A percentile compares a stretch with the other conserved stretches of the same genome.
These are phyloP conservation scores for Neoniphon sammara DNA, from an alignment of 2,797 vertebrate species.

Conservation along the genomic window DNA sequence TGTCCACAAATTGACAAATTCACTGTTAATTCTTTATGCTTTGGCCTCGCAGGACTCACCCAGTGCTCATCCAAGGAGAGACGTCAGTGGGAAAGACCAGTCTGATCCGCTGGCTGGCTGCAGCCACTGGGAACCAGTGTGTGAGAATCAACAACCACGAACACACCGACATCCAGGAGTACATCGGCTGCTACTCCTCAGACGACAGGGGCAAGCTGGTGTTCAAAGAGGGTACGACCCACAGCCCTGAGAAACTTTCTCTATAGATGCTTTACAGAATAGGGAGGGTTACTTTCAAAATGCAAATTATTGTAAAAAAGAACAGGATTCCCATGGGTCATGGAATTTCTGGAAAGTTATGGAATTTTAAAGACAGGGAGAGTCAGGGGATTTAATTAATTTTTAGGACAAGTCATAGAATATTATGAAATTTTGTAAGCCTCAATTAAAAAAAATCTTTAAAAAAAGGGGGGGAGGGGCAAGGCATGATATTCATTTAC, in stretches of 20 bases:
- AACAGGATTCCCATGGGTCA: no score
- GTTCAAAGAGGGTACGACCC: conserved; percentile 92
- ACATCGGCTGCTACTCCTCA: conserved; percentile 96
- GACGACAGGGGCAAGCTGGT: conserved; percentile 89
- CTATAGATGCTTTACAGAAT: no score
- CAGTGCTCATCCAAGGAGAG: conserved; percentile 96
- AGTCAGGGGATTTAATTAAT: no score
- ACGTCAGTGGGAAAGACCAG: conserved; percentile 99
- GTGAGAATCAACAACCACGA: conserved; percentile 99
- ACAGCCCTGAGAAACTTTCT: neutral
- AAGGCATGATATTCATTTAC: no score
- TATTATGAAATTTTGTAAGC: no score
- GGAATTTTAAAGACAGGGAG: no score
- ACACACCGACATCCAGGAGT: conserved; percentile 98
- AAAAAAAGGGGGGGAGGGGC: no score
- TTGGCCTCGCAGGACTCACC: conserved; percentile 84
- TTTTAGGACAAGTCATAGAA: no score
- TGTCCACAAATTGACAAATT: neutral
- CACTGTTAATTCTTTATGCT: neutral
- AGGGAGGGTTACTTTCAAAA: neutral
- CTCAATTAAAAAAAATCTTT: no score
- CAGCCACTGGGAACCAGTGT: conserved; percentile 93
- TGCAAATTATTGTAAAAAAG: neutral
- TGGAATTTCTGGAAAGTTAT: no score
- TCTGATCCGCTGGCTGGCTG: conserved; percentile 92